Percentiles rank a stretch among this genome's conserved stretches.
Conservation (phyloP, 2,113 vertebrate species). For the Catharus bicknelli region DNA sequence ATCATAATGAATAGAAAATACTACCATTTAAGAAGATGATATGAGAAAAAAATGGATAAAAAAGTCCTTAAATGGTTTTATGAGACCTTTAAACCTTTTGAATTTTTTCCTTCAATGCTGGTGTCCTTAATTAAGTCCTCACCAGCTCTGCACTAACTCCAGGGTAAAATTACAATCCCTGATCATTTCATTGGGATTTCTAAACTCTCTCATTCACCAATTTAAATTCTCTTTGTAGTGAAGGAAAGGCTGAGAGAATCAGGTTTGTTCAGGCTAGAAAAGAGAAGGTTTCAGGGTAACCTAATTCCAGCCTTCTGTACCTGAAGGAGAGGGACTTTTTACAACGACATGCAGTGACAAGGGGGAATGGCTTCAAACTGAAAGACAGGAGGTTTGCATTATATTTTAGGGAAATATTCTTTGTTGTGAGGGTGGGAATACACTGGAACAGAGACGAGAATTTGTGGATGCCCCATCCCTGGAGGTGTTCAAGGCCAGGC, state of each 20-base stretch:
- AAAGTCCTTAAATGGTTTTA: neutral
- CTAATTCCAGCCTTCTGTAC: neutral
- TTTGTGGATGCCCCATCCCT: neutral
- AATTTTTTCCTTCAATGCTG: neutral
- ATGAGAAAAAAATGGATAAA: neutral
- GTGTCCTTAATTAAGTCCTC: neutral
- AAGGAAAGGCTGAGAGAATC: neutral
- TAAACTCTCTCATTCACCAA: neutral
- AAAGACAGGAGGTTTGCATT: neutral
- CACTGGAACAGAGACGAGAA: neutral
- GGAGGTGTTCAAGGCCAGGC: neutral
- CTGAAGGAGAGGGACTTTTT: neutral
- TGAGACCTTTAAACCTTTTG: neutral
- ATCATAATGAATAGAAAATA: neutral
- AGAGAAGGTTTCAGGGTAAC: neutral
- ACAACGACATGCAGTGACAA: neutral
- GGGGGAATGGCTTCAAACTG: neutral
- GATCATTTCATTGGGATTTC: neutral
- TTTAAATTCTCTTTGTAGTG: neutral
- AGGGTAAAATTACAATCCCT: neutral
- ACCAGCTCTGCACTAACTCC: neutral
- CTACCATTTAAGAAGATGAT: neutral
- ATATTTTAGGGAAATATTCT: neutral
- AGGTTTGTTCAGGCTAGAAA: neutral
- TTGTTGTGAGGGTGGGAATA: neutral